These are phyloP conservation scores for Eptatretus burgeri DNA, from an alignment of 2,113 vertebrate species.

Conservation along the genomic window DNA sequence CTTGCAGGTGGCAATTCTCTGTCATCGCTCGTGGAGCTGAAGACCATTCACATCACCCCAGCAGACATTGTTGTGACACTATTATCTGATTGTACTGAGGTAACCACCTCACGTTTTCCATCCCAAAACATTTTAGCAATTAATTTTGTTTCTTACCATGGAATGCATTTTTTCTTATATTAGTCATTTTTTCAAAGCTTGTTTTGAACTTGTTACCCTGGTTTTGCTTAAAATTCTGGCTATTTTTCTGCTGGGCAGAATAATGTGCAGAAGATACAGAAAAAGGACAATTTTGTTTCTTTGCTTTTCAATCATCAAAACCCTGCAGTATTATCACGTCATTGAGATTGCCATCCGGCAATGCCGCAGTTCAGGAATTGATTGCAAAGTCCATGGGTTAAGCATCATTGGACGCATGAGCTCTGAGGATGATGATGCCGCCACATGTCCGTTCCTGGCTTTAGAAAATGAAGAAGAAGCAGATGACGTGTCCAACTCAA, in stretches of 20 bases:
- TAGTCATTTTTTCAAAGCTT: too few species aligned
- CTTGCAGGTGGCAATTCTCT: constrained; percentile 59
- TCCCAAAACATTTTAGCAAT: too few species aligned
- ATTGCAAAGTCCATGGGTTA: constrained; percentile 84
- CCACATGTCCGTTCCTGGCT: constrained; percentile 56
- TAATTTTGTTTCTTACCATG: too few species aligned
- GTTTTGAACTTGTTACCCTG: too few species aligned
- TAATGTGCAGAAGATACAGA: too few species aligned
- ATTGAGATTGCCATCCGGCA: constrained; percentile 84
- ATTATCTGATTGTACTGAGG: constrained; percentile 68
- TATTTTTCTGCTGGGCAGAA: too few species aligned
- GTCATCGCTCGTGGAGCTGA: constrained; percentile 78
- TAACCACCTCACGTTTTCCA: constrained; percentile 14
- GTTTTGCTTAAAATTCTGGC: too few species aligned
- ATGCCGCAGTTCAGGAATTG: constrained; percentile 86
- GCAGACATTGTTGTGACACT: constrained; percentile 62
- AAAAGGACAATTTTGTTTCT: too few species aligned
- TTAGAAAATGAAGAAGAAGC: constrained; percentile 97
- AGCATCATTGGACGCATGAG: constrained; percentile 52
- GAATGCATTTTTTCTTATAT: too few species aligned
- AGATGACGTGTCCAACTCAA: constrained; percentile 60
- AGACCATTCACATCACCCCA: constrained; percentile 81
- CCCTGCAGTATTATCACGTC: constrained; percentile 57
- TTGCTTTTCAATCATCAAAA: too few species aligned
- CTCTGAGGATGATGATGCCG: constrained; percentile 74